Conservation (phyloP, 2,797 vertebrate species). For the Sebastes vulpes region DNA sequence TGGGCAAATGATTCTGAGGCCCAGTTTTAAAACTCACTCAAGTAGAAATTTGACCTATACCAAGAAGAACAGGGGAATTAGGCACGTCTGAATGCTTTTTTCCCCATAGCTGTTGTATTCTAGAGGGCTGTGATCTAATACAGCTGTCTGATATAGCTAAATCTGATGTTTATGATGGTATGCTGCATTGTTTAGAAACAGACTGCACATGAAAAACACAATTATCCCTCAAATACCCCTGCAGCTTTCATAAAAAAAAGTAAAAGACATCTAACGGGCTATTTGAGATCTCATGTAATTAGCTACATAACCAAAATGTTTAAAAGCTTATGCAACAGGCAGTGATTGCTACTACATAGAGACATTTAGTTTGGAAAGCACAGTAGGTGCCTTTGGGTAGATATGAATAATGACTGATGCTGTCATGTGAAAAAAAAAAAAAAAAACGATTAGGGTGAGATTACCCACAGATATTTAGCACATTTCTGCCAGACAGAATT, state of each 20-base stretch:
- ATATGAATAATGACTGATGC: slow-evolving; percentile 10
- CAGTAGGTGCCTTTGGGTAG: background rate
- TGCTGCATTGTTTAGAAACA: background rate
- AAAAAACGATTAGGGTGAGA: background rate
- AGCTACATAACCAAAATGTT: background rate
- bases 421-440: background rate
- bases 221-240: slow-evolving; percentile 7
- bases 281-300: slow-evolving; percentile 22
- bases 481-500: slow-evolving; percentile 18
- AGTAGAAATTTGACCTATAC: slow-evolving; percentile 54
- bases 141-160: background rate
- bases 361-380: background rate
- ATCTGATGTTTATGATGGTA: background rate
- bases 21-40: slow-evolving; percentile 42
- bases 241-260: slow-evolving; percentile 9
- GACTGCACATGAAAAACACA: slow-evolving; percentile 8
- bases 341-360: background rate
- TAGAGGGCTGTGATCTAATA: background rate
- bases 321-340: slow-evolving; percentile 15
- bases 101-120: background rate
- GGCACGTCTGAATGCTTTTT: slow-evolving; percentile 5
- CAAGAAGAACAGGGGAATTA: slow-evolving; percentile 2
- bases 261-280: background rate
- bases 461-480: slow-evolving; percentile 10
- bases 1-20: slow-evolving; percentile 13